A percentile compares a stretch with the other conserved stretches of the same genome.
Evolutionary conservation across 2,113 vertebrate species (phyloP).

Genomic region (Todiramphus chloris): DNA sequence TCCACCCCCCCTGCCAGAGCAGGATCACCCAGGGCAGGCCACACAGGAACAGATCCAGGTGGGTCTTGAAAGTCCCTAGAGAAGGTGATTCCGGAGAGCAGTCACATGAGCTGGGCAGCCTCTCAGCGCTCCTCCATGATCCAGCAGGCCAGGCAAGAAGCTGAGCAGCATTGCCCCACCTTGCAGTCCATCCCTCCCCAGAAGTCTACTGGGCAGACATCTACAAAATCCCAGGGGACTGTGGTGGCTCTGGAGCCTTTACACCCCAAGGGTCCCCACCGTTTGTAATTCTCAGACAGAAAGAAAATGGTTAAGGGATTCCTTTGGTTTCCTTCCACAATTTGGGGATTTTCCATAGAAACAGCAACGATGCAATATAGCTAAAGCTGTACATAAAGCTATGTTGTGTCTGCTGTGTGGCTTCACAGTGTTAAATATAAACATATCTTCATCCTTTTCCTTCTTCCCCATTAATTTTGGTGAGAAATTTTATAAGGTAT

Average conservation of each 20-base stretch:
- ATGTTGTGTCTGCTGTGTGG: background rate
- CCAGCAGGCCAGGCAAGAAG: background rate
- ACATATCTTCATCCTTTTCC: background rate
- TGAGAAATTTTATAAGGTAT: background rate
- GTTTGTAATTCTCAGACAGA: background rate
- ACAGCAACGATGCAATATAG: background rate
- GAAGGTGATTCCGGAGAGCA: background rate
- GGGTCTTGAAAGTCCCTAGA: no score
- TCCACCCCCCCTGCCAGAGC: no score
- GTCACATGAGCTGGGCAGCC: background rate
- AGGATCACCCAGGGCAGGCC: no score
- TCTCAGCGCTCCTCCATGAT: background rate
- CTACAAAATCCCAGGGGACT: background rate
- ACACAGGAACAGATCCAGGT: no score
- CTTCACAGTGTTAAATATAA: background rate
- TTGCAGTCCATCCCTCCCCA: background rate
- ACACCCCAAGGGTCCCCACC: accelerated
- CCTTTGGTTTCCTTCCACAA: background rate
- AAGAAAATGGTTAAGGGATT: background rate
- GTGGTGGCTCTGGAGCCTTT: background rate
- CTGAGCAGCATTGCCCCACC: background rate
- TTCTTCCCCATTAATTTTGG: background rate
- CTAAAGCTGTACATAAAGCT: background rate
- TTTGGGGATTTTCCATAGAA: background rate
- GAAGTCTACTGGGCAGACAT: background rate